phyloP scores from a whole-genome alignment of 1,140 invertebrate species.

The Pogonognathellus flavescens region DNA sequence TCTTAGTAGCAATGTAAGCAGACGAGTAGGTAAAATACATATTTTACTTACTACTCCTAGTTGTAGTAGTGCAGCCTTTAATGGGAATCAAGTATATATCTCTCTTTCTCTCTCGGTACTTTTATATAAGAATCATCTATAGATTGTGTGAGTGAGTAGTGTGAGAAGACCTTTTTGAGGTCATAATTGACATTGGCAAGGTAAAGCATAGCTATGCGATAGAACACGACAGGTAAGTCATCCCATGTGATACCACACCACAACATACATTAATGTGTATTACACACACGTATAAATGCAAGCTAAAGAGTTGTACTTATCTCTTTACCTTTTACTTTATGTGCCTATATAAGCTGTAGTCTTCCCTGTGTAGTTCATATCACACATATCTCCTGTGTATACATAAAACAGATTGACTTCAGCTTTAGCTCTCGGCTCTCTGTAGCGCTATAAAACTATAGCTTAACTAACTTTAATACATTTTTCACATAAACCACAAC shows the following conservation, averaged over 20 bases:
- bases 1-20: not conserved
- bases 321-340: slow-evolving; percentile 5
- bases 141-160: slow-evolving; percentile 29
- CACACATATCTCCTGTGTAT: not conserved
- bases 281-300: not conserved
- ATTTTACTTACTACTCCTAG: not conserved
- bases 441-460: too few relatives aligned
- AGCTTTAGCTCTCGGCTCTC: too few relatives aligned
- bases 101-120: slow-evolving; percentile 3
- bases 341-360: not conserved
- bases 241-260: slow-evolving; percentile 25
- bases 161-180: slow-evolving; percentile 49
- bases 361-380: not conserved
- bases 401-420: not conserved
- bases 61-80: slow-evolving; percentile 4
- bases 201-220: slow-evolving; percentile 34
- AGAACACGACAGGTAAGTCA: slow-evolving; percentile 38
- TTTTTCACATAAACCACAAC: too few relatives aligned
- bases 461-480: too few relatives aligned
- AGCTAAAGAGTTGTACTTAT: not conserved
- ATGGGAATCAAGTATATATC: slow-evolving; percentile 30
- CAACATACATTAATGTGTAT: not conserved
- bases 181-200: slow-evolving; percentile 50
- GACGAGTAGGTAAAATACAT: slow-evolving; percentile 2
- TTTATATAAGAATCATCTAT: not conserved